These are phyloP conservation scores for Promerops cafer DNA, from an alignment of 2,113 vertebrate species.

Conservation along the genomic window DNA sequence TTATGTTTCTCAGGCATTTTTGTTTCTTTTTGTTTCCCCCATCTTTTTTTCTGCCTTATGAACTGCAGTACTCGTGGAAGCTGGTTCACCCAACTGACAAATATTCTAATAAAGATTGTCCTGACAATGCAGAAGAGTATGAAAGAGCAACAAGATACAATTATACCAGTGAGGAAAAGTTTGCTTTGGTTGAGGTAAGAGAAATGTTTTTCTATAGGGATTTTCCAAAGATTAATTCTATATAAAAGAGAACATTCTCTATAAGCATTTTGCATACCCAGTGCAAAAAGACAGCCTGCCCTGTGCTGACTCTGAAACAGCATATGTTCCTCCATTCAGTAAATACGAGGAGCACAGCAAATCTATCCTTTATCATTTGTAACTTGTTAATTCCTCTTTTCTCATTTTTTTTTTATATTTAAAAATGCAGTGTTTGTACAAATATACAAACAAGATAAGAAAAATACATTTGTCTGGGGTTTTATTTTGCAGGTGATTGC, in stretches of 20 bases:
- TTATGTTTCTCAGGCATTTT: background rate
- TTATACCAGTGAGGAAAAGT: slow-evolving; percentile 88
- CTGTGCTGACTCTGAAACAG: background rate
- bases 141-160: slow-evolving; percentile 88
- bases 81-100: slow-evolving; percentile 88
- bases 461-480: background rate
- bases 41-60: background rate
- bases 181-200: slow-evolving; percentile 85
- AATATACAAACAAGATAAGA: background rate
- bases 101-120: slow-evolving; percentile 90
- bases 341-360: background rate
- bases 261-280: background rate
- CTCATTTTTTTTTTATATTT: background rate
- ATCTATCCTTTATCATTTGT: background rate
- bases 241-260: background rate
- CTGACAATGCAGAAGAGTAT: slow-evolving; percentile 87
- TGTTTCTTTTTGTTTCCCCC: background rate
- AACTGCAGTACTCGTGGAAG: slow-evolving; percentile 84
- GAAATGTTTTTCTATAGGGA: background rate
- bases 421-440: background rate
- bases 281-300: background rate
- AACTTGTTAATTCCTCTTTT: background rate
- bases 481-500: slow-evolving; percentile 77
- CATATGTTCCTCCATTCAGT: background rate
- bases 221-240: background rate